Conservation (phyloP, 2,113 vertebrate species). For the Rallus limicola region DNA sequence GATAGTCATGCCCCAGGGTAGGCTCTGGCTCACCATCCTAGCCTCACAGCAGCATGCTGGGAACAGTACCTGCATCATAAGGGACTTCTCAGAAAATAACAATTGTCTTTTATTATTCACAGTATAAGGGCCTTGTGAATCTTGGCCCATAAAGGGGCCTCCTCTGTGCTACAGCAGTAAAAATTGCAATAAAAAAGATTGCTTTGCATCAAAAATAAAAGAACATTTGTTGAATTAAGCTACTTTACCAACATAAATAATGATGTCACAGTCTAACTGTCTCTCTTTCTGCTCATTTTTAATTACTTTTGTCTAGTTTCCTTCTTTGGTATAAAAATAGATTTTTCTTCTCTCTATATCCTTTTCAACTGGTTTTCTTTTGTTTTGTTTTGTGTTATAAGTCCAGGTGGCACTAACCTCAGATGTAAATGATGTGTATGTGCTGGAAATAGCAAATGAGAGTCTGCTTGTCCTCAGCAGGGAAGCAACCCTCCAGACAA, state of each 20-base stretch:
- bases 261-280: neutral
- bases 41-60: neutral
- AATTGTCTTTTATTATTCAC: neutral
- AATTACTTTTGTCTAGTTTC: neutral
- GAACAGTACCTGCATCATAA: neutral
- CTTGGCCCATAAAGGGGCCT: neutral
- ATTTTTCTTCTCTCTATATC: neutral
- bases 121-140: neutral
- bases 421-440: neutral
- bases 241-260: conserved; percentile 1
- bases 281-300: neutral
- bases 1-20: rapidly evolving
- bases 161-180: neutral
- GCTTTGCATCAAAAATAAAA: neutral
- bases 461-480: neutral
- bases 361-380: neutral
- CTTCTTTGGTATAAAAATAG: neutral
- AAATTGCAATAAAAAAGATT: conserved; percentile 26
- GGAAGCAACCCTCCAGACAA: neutral
- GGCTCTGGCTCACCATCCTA: neutral
- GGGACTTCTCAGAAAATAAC: neutral
- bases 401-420: neutral
- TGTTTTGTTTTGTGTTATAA: neutral
- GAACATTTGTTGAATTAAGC: neutral
- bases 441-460: neutral